Conservation (phyloP, 2,797 vertebrate species). For the Channa striata region DNA sequence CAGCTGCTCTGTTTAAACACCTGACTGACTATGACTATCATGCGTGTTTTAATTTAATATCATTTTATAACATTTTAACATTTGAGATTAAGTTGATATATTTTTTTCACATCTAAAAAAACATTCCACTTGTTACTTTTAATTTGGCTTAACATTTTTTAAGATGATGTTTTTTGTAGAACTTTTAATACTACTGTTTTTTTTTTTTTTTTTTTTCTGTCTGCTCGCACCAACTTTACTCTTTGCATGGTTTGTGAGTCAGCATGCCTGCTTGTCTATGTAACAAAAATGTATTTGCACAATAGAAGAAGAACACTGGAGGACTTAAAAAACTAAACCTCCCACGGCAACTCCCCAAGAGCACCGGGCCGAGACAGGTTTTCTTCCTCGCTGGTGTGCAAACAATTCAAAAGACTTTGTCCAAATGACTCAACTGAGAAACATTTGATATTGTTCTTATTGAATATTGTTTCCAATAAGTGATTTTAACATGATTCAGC, state of each 20-base stretch:
- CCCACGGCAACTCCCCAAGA: constrained; percentile 48
- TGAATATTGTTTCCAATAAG: constrained; percentile 76
- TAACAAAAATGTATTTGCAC: constrained; percentile 85
- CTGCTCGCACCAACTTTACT: constrained; percentile 80
- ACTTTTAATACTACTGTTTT: constrained; percentile 50
- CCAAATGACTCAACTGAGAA: constrained; percentile 64
- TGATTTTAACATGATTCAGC: constrained; percentile 87
- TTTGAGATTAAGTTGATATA: constrained; percentile 53
- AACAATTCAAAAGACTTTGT: constrained; percentile 72
- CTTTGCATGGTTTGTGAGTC: constrained; percentile 86
- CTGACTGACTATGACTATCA: constrained; percentile 30
- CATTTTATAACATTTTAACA: constrained; percentile 59
- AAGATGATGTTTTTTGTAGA: constrained; percentile 57
- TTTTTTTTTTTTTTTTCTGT: constrained; percentile 60
- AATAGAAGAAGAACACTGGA: constrained; percentile 82
- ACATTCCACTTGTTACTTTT: constrained; percentile 78
- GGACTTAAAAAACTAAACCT: constrained; percentile 63
- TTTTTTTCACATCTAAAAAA: constrained; percentile 55
- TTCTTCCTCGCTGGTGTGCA: constrained; percentile 68
- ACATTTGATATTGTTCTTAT: constrained; percentile 85
- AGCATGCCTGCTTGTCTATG: constrained; percentile 85
- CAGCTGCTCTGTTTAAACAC: constrained; percentile 32
- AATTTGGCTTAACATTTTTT: constrained; percentile 54
- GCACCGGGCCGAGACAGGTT: constrained; percentile 41
- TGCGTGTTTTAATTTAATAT: constrained; percentile 58